phyloP scores from a whole-genome alignment of 2,797 vertebrate genomes.

The Eulemur rubriventer region DNA sequence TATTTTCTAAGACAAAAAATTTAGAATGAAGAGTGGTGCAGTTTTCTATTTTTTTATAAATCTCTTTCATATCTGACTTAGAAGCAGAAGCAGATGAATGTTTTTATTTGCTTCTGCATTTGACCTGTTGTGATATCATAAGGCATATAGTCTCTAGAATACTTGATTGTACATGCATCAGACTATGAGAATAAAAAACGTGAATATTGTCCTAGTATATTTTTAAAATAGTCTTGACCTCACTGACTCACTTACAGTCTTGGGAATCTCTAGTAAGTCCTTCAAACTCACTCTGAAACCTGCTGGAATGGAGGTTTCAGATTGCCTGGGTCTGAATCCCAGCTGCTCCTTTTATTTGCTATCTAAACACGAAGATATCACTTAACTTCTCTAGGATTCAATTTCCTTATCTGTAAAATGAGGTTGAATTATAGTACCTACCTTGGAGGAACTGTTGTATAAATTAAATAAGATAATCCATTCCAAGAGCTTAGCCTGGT shows the following conservation, averaged over 20 bases:
- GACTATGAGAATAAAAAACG: not conserved
- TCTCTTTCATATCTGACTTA: not conserved
- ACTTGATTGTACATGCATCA: not conserved
- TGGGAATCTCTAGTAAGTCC: not conserved
- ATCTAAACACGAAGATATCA: not conserved
- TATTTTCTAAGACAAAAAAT: not conserved
- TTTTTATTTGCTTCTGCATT: not conserved
- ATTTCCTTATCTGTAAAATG: not conserved
- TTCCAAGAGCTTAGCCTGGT: not conserved
- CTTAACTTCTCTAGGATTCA: not conserved
- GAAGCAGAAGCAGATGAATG: not conserved
- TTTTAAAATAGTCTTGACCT: conserved; percentile 30
- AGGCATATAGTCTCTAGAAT: not conserved
- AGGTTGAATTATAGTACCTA: not conserved
- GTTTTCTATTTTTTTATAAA: not conserved
- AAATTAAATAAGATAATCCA: not conserved
- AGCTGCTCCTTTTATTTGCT: not conserved
- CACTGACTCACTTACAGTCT: not conserved
- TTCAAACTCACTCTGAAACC: not conserved
- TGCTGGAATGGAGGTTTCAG: not conserved
- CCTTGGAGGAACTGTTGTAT: not conserved
- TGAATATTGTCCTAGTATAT: not conserved
- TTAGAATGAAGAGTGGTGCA: not conserved
- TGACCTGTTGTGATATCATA: not conserved
- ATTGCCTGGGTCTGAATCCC: not conserved